These are phyloP conservation scores for Atlantisia rogersi DNA, from an alignment of 2,113 vertebrate genomes.

Conservation along the genomic window DNA sequence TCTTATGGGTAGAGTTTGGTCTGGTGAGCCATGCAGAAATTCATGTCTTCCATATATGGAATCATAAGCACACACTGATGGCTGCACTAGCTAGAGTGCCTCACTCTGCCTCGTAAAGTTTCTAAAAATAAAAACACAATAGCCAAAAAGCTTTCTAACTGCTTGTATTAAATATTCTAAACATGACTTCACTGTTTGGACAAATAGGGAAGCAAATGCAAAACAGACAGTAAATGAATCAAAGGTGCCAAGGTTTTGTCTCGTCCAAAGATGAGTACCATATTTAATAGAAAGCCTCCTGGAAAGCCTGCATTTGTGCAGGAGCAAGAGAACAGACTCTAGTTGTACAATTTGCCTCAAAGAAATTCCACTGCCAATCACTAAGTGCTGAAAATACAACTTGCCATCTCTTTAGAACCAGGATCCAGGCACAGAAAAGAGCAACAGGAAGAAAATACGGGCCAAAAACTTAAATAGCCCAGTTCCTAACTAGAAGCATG, in stretches of 20 bases:
- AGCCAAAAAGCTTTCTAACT: not conserved
- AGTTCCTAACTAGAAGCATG: not conserved
- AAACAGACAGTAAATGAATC: not conserved
- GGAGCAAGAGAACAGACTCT: not conserved
- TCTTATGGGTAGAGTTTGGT: not conserved
- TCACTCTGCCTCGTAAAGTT: not conserved
- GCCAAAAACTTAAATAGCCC: not conserved
- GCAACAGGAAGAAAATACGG: not conserved
- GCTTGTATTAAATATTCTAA: not conserved
- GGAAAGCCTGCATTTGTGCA: not conserved
- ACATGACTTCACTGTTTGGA: not conserved
- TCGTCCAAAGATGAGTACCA: not conserved
- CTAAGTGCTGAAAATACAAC: not conserved
- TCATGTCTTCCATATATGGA: not conserved
- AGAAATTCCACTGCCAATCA: not conserved
- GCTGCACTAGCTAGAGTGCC: not conserved
- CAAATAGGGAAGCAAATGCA: not conserved
- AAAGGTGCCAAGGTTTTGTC: not conserved
- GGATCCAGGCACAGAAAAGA: not conserved
- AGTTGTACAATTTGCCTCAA: not conserved
- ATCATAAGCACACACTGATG: not conserved
- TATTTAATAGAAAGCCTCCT: not conserved
- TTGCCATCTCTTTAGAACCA: not conserved
- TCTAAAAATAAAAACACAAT: not conserved
- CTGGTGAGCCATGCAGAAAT: not conserved